Evolutionary conservation across 2,888 invertebrate species (phyloP).

Genomic region (Phymatocera aterrima): DNA sequence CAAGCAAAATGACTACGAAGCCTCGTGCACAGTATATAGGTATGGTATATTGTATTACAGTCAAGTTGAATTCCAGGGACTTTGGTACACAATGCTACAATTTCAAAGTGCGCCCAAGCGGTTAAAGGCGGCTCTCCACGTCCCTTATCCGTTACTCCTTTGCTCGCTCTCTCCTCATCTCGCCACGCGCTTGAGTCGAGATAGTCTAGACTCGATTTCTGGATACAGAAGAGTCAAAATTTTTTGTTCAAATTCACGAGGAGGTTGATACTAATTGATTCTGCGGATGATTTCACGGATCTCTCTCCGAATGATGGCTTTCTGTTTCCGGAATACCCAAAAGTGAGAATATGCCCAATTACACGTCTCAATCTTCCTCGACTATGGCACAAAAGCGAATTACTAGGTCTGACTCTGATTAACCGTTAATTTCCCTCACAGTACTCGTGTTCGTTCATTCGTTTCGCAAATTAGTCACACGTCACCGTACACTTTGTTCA

Average conservation of each 20-base stretch:
- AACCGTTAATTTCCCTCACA: neutral
- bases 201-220: conserved; percentile 8
- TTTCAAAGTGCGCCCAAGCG: conserved; percentile 42
- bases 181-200: too few species aligned
- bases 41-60: conserved; percentile 30
- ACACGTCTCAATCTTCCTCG: neutral
- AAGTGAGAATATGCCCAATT: neutral
- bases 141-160: neutral
- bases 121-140: conserved; percentile 23
- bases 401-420: neutral
- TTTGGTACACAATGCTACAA: conserved; percentile 43
- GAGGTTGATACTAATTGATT: too few species aligned
- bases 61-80: conserved; percentile 38
- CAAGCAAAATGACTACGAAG: conserved; percentile 17
- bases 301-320: too few species aligned
- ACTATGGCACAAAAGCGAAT: neutral
- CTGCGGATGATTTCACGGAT: too few species aligned
- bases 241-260: neutral
- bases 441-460: neutral
- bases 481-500: neutral
- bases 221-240: neutral
- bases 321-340: too few species aligned
- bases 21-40: neutral
- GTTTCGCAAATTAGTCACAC: neutral
- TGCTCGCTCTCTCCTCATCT: neutral